Base-by-base conservation (phyloP, 2,113 vertebrate genomes). In the Nicator chloris region DNA sequence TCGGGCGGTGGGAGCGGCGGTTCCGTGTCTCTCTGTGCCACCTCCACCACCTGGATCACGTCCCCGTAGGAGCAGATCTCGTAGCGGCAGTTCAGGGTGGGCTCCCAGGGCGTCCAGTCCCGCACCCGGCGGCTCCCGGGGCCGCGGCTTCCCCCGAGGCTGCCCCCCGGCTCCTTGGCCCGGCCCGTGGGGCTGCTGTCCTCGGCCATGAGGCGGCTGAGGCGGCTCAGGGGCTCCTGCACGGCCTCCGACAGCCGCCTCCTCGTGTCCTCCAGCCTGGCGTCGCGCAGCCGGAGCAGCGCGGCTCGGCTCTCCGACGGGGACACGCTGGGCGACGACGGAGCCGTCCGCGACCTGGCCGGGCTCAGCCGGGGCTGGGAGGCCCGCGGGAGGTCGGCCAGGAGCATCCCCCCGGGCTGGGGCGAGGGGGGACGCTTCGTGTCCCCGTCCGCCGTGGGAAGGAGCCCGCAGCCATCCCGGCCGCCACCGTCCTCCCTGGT, bases 121-220 rank as follows among this genome's bases (percentile, higher is more conserved):
- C 95, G 91, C 71, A 26, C 77, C 82, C 33, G 65, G 16, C 20
- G 54, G 20, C 40, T 15, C 56, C 70, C 73, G 2, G 91, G 65
- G 65, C 91, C 56, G 18, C 82, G 16, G 50, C 95, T 88, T 31
- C 97, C 94, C 77, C 86, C 86, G 28, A 49, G 98, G 96, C 68
- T 76, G 56, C 80, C 50, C 51, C 10, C 56, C 54, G 3, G 59
- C 14, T 30, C 85, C 60, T 83, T 97, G 1, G 11, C 57, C 61
- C 95, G 90, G 50, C 97, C 61, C 17, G 4, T 66, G 35, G 95
- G 71, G 37, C 85, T 50, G 26, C 95, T 97, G 54, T 99, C 99
- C 51, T 99, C 99, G 15, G 98, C 97, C 96, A 98, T 98, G 49
- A 99, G 98, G 88, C 98, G 99, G 77, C 98, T 99, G 51, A 99